Evolutionary conservation across 2,113 vertebrate genomes (phyloP).

Genomic region (Ageneiosus marmoratus): DNA sequence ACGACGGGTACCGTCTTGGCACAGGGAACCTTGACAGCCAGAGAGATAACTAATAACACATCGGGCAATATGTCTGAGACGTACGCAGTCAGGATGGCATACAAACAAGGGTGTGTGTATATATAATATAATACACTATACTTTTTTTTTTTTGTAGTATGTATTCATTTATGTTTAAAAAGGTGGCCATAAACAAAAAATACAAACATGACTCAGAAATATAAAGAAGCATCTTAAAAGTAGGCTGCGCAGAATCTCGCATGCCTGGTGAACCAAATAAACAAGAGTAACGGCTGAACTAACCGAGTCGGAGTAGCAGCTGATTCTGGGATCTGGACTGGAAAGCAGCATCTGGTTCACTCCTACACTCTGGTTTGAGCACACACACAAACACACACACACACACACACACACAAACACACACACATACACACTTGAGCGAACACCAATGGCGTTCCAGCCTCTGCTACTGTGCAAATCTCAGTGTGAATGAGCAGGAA

Average conservation of each 20-base stretch:
- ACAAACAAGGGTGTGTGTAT: neutral
- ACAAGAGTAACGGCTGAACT: constrained; percentile 42
- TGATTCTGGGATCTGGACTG: constrained; percentile 52
- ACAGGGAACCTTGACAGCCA: constrained; percentile 3
- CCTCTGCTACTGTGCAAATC: constrained; percentile 34
- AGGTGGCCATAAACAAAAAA: neutral
- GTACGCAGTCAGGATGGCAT: neutral
- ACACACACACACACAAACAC: constrained; percentile 38
- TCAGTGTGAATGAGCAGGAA: constrained; percentile 12
- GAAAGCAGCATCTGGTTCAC: constrained; percentile 55
- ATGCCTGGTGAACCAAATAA: constrained; percentile 46
- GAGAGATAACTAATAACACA: constrained; percentile 22
- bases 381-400: constrained; percentile 34
- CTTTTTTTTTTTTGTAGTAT: too few species aligned
- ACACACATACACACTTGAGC: constrained; percentile 45
- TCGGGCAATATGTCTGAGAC: constrained; percentile 20
- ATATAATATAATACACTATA: neutral
- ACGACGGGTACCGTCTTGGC: constrained; percentile 7
- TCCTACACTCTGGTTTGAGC: constrained; percentile 36
- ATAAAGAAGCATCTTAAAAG: neutral
- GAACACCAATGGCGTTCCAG: constrained; percentile 46
- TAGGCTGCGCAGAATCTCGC: neutral
- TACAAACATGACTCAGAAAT: neutral
- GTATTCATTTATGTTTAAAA: too few species aligned
- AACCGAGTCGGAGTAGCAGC: constrained; percentile 49